Base-by-base conservation (phyloP, 2,888 invertebrate genomes). In the Cancer borealis region DNA sequence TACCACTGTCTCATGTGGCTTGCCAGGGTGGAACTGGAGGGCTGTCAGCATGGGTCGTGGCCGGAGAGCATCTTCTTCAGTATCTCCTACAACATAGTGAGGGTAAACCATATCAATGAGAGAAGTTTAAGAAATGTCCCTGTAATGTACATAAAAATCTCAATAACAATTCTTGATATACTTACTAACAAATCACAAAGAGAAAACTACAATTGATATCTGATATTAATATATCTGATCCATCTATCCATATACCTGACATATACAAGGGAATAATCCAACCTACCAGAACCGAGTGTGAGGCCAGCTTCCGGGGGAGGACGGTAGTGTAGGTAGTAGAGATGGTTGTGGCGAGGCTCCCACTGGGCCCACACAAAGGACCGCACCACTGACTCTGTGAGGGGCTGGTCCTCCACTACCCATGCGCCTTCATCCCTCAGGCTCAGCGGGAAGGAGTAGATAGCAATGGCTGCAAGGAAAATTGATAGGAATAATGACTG, bases 1-100 rank as follows among this genome's bases (percentile, higher is more conserved):
- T 97, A 98, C 98, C 96, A 98, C 98, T 95, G 98, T 98, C 96
- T 98, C 98, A 96, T 98, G 98, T 0, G 98, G 98, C 96, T 98
- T 97, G 96, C 98, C 98, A 88, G 98, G 98, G 96, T 98, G 98
- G 96, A 98, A 98, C 96, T 98, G 98, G 94, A 98, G 97, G 21
- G 98, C 98, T 10, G 98, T 98, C 12, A 98, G 97, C 0, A 98
- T 98, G 8, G 98, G 98, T 90, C 97, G 98, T 92, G 97, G 96
- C 96, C 97, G 97, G n/a, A 96, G 97, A 97, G 66, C 97, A 97
- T 89, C 97, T 97, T 96, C 97, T 96, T 98, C 98, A 92, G 98
- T 97, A 45, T 92, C 21, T 97, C 97, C 88, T 97, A 97, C 96
- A 17, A 17, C 49, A 47, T 10, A 39, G 4, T 21, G 66, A 73